These are phyloP conservation scores for Xylophagus ater DNA, from an alignment of 2,888 invertebrate genomes.

Conservation along the genomic window DNA sequence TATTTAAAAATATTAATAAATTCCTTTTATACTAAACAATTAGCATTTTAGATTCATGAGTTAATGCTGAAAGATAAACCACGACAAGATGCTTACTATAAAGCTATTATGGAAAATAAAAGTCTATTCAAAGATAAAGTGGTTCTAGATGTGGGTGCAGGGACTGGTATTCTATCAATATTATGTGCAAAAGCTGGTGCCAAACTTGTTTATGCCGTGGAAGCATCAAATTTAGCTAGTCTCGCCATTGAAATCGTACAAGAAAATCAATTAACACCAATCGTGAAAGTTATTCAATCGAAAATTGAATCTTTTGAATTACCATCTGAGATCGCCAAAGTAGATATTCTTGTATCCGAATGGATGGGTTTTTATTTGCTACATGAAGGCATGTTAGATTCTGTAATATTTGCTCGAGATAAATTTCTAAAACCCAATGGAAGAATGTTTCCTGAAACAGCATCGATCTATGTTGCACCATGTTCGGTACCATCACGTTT, in stretches of 20 bases:
- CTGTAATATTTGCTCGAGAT: slow-evolving; percentile 72
- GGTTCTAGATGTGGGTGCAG: slow-evolving; percentile 78
- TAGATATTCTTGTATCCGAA: slow-evolving; percentile 87
- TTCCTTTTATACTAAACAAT: too few species aligned
- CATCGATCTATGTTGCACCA: slow-evolving; percentile 44
- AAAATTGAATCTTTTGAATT: slow-evolving; percentile 65
- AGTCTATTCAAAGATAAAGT: slow-evolving; percentile 61
- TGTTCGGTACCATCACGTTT: slow-evolving; percentile 47
- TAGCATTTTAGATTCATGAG: slow-evolving; percentile 54
- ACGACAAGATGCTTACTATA: slow-evolving; percentile 66
- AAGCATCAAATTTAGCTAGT: slow-evolving; percentile 61
- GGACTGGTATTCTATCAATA: slow-evolving; percentile 78
- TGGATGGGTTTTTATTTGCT: slow-evolving; percentile 98
- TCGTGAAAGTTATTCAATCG: slow-evolving; percentile 63
- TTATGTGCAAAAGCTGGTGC: slow-evolving; percentile 87
- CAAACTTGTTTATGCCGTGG: slow-evolving; percentile 70
- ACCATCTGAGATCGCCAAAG: slow-evolving; percentile 49
- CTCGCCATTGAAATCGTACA: slow-evolving; percentile 53
- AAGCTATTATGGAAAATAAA: slow-evolving; percentile 61
- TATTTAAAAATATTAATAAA: too few species aligned
- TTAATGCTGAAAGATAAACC: slow-evolving; percentile 67
- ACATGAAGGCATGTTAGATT: slow-evolving; percentile 92
- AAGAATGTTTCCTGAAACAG: slow-evolving; percentile 61
- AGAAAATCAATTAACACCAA: slow-evolving; percentile 56
- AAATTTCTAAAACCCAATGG: slow-evolving; percentile 64